phyloP scores from a whole-genome alignment of 2,888 invertebrate genomes.

The Lamellibrachia columna region DNA sequence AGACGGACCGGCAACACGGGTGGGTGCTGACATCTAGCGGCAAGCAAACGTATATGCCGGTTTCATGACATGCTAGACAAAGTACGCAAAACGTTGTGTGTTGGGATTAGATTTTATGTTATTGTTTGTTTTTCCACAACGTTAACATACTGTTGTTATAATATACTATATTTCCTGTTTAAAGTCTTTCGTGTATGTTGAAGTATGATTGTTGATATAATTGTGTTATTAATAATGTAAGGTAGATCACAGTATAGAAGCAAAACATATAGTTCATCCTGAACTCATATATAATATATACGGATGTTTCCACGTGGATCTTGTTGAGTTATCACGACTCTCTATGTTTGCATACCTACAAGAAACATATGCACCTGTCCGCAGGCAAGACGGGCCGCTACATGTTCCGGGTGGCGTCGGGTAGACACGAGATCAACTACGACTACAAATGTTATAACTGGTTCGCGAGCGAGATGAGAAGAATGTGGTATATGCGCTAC shows the following conservation, averaged over 20 bases:
- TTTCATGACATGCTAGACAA: not conserved
- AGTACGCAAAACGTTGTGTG: too few relatives aligned
- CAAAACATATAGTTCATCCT: too few relatives aligned
- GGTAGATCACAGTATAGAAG: too few relatives aligned
- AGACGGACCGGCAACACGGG: not conserved
- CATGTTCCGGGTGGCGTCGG: not conserved
- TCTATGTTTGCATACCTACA: not conserved
- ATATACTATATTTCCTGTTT: too few relatives aligned
- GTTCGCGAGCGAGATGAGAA: slow-evolving; percentile 17
- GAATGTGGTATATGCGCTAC: not conserved
- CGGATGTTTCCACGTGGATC: not conserved
- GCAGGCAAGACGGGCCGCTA: not conserved
- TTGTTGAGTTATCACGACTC: too few relatives aligned
- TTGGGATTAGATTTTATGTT: too few relatives aligned
- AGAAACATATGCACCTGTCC: not conserved
- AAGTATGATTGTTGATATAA: too few relatives aligned
- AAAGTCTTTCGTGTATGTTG: too few relatives aligned
- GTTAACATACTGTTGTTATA: too few relatives aligned
- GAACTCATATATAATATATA: too few relatives aligned
- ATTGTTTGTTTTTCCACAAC: too few relatives aligned
- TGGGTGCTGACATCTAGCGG: not conserved
- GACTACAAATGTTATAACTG: slow-evolving; percentile 14
- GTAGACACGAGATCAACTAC: not conserved
- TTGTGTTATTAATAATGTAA: too few relatives aligned
- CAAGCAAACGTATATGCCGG: not conserved